phyloP scores from a whole-genome alignment of 2,113 vertebrate genomes.

The Puma concolor region DNA sequence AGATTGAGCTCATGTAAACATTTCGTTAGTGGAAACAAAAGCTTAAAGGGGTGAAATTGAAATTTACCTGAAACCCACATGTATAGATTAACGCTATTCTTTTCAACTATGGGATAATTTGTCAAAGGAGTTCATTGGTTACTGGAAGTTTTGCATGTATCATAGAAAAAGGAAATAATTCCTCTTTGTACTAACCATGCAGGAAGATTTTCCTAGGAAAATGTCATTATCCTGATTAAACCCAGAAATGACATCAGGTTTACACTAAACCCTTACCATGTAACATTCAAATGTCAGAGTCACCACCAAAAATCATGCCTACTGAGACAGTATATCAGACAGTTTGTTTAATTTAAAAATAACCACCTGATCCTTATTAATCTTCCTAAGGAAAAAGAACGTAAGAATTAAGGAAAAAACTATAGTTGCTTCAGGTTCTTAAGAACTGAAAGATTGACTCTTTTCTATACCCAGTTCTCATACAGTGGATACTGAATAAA shows the following conservation, averaged over 20 bases:
- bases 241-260: background rate
- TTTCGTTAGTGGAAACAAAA: background rate
- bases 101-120: background rate
- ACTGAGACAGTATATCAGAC: background rate
- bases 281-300: background rate
- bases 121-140: background rate
- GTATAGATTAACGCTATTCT: background rate
- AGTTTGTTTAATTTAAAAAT: background rate
- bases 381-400: background rate
- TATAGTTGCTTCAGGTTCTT: background rate
- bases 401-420: background rate
- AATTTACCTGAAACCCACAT: conserved; percentile 1
- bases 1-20: background rate
- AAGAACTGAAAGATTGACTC: background rate
- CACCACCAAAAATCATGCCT: background rate
- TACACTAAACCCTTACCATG: background rate
- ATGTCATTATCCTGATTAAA: background rate
- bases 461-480: background rate
- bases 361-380: background rate
- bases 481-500: background rate
- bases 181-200: background rate
- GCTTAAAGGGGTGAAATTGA: background rate
- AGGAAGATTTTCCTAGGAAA: background rate
- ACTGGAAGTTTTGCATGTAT: background rate
- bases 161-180: background rate